Percentiles rank a stretch among this genome's conserved stretches.
Conservation (phyloP, 1,140 invertebrate genomes). For the Atta colombica region DNA sequence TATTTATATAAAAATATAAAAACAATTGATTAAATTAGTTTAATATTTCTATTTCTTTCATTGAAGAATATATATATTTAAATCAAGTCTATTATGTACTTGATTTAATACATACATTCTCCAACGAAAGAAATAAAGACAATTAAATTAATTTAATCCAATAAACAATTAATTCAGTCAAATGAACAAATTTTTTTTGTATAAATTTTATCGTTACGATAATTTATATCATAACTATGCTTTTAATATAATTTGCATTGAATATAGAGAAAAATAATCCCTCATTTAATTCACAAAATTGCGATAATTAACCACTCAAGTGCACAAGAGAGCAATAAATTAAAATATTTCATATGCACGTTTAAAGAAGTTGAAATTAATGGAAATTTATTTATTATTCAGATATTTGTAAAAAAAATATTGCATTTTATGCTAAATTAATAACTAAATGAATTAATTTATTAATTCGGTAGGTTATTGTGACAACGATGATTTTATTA, state of each 20-base stretch:
- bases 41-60: too few species aligned
- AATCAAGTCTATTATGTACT: too few species aligned
- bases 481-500: conserved; percentile 46
- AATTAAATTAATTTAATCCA: too few species aligned
- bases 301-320: conserved; percentile 24
- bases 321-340: background rate
- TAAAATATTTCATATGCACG: conserved; percentile 5
- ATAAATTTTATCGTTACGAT: background rate
- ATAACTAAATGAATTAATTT: conserved; percentile 15
- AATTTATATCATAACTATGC: conserved; percentile 20
- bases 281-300: conserved; percentile 27
- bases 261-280: background rate
- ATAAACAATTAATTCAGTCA: too few species aligned
- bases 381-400: background rate
- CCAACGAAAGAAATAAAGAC: too few species aligned
- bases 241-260: conserved; percentile 10
- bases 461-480: conserved; percentile 39
- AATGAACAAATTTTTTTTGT: too few species aligned
- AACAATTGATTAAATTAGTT: too few species aligned
- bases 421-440: background rate
- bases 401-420: background rate
- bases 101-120: too few species aligned
- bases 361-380: background rate
- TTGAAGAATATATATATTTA: too few species aligned
- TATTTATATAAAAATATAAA: too few species aligned